Base-by-base conservation (phyloP, 2,888 invertebrate species). In the Trichacis sp. region DNA sequence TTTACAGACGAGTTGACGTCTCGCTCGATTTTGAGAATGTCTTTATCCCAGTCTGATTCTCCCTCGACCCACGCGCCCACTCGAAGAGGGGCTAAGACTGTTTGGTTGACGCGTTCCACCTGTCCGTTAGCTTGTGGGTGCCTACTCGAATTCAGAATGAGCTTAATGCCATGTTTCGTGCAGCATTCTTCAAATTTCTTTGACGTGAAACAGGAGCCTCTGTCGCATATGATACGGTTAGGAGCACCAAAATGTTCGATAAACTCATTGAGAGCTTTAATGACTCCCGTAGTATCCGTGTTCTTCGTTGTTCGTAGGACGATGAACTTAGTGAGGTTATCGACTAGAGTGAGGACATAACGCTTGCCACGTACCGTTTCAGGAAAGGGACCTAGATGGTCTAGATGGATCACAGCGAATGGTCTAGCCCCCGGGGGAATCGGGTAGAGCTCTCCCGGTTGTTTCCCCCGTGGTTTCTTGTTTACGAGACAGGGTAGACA, bases 401-500 rank as follows among this genome's bases (percentile, higher is more conserved):
- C 73, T 0, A 70, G 8, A 49, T 76, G 68, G 1, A 76, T 59
- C 1, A 67, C 48, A 0, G 49, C 71, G 46, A 75, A 76, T 1
- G 75, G 74, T 36, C 71, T 38, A 5, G 11, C 24, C 9, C 70
- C 73, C 1, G 69, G 68, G 0, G 70, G 69, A 20, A 74, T 73
- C 9, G 74, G 73, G 29, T 76, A 70, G 1, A 77, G 46, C 4
- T 58, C 54, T 5, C 74, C 72, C 1, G 51, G 55, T 48, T 60
- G 65, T 11, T 53, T 58, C 2, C 74, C 73, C 8, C 53, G 47
- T 20, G 53, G 59, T 8, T 19, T 42, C 48, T 75, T 74, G 8
- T 43, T 65, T 18, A 72, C 15, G 1, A 69, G 53, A 54, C 75
- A 77, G 9, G 73, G 65, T 1, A 75, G n/a, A 52, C 75, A 77